Evolutionary conservation across 2,797 vertebrate species (phyloP).

Genomic region (Alosa sapidissima): DNA sequence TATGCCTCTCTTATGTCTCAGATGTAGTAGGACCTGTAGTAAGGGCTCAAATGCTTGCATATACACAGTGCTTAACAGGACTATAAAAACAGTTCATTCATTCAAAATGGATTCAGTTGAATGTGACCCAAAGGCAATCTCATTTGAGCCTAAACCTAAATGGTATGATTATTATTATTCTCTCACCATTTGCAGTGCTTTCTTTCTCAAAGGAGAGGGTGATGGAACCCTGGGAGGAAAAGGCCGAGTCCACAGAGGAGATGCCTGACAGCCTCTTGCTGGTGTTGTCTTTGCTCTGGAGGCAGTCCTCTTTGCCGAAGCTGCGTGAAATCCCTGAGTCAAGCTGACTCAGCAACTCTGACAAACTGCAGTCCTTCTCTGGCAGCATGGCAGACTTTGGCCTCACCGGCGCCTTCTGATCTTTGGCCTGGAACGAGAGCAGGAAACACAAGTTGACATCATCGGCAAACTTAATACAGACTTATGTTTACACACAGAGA

Average conservation of each 20-base stretch:
- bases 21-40: too few species aligned
- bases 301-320: slow-evolving; percentile 86
- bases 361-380: slow-evolving; percentile 90
- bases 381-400: slow-evolving; percentile 82
- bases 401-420: slow-evolving; percentile 62
- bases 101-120: too few species aligned
- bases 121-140: slow-evolving; percentile 40
- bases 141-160: slow-evolving; percentile 44
- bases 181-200: slow-evolving; percentile 79
- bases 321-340: slow-evolving; percentile 91
- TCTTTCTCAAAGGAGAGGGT: slow-evolving; percentile 93
- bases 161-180: too few species aligned
- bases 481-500: background rate
- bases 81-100: too few species aligned
- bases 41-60: too few species aligned
- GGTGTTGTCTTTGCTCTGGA: slow-evolving; percentile 82
- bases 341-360: slow-evolving; percentile 89
- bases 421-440: slow-evolving; percentile 58
- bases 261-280: slow-evolving; percentile 92
- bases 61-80: too few species aligned
- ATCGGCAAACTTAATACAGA: background rate
- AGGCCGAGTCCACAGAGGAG: slow-evolving; percentile 96
- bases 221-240: slow-evolving; percentile 95
- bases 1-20: too few species aligned
- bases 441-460: background rate